Evolutionary conservation across 2,888 invertebrate genomes (phyloP).

Genomic region (Ectropis crepuscularia): DNA sequence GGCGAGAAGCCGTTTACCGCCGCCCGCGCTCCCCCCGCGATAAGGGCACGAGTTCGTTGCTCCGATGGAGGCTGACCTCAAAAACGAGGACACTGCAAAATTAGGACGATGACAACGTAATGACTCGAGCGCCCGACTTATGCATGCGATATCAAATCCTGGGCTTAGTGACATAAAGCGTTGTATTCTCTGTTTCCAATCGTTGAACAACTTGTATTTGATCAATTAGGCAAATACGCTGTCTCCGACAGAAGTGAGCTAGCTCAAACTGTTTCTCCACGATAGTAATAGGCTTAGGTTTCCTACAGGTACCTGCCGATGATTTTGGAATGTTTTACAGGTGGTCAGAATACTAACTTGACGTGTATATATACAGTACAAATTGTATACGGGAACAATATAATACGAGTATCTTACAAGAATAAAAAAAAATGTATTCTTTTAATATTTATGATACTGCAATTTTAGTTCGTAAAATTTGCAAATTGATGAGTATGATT

Average conservation of each 20-base stretch:
- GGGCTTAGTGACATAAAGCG: constrained; percentile 48
- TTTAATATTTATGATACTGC: not conserved
- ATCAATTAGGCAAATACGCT: constrained; percentile 85
- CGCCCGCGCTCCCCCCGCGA: constrained; percentile 70
- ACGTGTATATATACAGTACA: not conserved
- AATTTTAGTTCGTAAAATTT: too few relatives aligned
- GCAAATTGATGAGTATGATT: too few relatives aligned
- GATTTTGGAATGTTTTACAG: constrained; percentile 28
- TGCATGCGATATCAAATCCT: constrained; percentile 65
- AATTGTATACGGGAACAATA: not conserved
- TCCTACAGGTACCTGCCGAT: constrained; percentile 53
- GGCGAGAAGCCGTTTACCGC: constrained; percentile 46
- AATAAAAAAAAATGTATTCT: not conserved
- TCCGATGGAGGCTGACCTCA: constrained; percentile 87
- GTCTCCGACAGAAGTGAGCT: constrained; percentile 76
- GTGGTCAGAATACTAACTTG: constrained; percentile 7
- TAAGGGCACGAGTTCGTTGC: constrained; percentile 85
- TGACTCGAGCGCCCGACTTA: constrained; percentile 71
- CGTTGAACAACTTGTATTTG: constrained; percentile 81
- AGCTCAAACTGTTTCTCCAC: constrained; percentile 75
- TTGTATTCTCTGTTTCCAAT: constrained; percentile 45
- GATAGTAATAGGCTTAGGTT: constrained; percentile 67
- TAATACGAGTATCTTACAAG: too few relatives aligned
- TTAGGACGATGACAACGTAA: constrained; percentile 84
- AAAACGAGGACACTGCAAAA: constrained; percentile 89